Evolutionary conservation across 2,797 vertebrate genomes (phyloP), one percentile per base, ranked within the genome.

Genomic region (Molossus alvarezi): DNA sequence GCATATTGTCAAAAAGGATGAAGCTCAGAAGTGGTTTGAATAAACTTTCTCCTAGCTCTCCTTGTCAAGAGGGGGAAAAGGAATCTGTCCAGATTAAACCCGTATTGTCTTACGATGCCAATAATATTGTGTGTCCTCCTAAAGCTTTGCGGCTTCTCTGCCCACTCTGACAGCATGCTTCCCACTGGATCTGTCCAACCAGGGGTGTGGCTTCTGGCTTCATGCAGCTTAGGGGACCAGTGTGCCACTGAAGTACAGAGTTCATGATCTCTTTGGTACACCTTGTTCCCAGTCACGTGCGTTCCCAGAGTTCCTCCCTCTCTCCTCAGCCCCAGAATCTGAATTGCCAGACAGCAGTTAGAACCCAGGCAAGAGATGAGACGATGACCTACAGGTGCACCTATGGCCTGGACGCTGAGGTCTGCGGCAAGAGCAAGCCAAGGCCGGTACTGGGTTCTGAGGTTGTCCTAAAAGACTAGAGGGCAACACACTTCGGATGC

Each of bases 21-120:
- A 92, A 87, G 76, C 75, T 94, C 57, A 91, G 21, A 96, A 75
- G 51, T 89, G 65, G 60, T 83, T 88, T 92, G 84, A 95, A 91
- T 88, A 90, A 87, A 65, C 65, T 41, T 87, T 58, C 62, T 69
- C 45, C 75, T 88, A 9, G n/a, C 51, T 90, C 86, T 90, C 90
- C 71, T 93, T 57, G 23, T 45, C 37, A 14, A 77, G 37, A 41
- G 81, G 76, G 69, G 71, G 8, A 8, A 41, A 20, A 73, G 51
- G n/a, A 21, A 53, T 23, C 85, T 71, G 81, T 65, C 51, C n/a
- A 57, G 23, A 33, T 53, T 29, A 48, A 76, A 79, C 79, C 82
- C 27, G 1, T 60, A 29, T 29, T 64, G 60, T 25, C 23, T 67
- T 33, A 21, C 0, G n/a, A 65, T 13, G 48, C 88, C 55, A 13